Percentiles rank a stretch among this genome's conserved stretches.
phyloP scores from a whole-genome alignment of 2,797 vertebrate genomes.

The Epinephelus malabaricus region DNA sequence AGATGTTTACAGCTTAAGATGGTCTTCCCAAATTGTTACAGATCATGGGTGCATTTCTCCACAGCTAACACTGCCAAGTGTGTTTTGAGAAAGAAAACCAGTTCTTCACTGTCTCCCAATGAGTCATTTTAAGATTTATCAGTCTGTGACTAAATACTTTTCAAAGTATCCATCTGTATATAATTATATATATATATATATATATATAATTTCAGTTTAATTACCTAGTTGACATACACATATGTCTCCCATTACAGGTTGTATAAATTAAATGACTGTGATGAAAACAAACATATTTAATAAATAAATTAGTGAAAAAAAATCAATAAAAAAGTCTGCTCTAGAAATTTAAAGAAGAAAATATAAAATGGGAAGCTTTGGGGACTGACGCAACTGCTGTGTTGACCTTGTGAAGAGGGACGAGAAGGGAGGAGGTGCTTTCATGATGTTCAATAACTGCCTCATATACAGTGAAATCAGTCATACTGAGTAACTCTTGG shows the following conservation, averaged over 20 bases:
- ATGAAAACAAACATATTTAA: background rate
- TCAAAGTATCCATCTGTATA: background rate
- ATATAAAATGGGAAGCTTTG: background rate
- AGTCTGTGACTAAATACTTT: background rate
- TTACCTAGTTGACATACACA: background rate
- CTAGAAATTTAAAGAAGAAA: background rate
- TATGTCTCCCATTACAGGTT: background rate
- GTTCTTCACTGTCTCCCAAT: background rate
- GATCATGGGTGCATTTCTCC: background rate
- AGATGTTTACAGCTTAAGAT: conserved; percentile 4
- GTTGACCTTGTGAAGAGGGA: conserved; percentile 9
- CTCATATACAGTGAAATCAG: background rate
- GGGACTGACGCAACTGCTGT: background rate
- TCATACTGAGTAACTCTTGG: background rate
- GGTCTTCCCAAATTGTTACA: background rate
- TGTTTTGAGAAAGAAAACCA: background rate
- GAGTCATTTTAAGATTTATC: background rate
- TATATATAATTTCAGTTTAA: background rate
- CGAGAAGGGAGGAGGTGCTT: background rate
- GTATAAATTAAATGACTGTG: background rate
- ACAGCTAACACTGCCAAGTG: background rate
- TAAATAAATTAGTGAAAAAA: background rate
- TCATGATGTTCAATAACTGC: conserved; percentile 3
- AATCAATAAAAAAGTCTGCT: background rate
- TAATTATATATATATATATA: background rate